Conservation (phyloP, 2,113 vertebrate species). For the human (Homo sapiens) region DNA sequence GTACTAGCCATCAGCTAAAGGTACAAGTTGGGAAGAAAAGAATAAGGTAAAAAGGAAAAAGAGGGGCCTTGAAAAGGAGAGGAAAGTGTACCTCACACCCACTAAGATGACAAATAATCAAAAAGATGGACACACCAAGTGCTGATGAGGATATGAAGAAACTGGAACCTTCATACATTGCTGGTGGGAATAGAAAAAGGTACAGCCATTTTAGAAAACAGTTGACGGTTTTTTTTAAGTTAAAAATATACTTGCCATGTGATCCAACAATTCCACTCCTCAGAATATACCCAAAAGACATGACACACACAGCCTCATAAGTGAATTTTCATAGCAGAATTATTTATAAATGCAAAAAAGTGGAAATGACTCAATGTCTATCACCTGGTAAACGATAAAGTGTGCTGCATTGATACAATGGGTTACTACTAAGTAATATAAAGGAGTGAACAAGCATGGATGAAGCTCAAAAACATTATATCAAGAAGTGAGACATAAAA, state of each 20-base stretch:
- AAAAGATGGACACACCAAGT: background rate
- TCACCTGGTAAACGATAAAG: background rate
- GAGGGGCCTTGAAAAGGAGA: background rate
- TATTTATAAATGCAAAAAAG: background rate
- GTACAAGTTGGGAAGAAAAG: background rate
- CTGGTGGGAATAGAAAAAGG: background rate
- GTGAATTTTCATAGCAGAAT: background rate
- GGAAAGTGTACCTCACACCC: background rate
- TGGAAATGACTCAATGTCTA: background rate
- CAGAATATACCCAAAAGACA: conserved; percentile 21
- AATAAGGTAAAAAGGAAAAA: background rate
- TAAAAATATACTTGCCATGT: background rate
- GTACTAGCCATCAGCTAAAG: background rate
- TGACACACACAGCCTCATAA: background rate
- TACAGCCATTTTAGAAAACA: background rate
- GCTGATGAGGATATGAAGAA: background rate
- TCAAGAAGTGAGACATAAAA: background rate
- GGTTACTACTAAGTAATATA: background rate
- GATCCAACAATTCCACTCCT: background rate
- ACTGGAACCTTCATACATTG: background rate
- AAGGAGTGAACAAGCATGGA: background rate
- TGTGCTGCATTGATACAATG: background rate
- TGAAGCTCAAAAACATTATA: background rate
- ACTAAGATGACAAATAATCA: background rate
- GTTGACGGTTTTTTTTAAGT: background rate